Conservation (phyloP, 2,113 vertebrate species). For the Ageneiosus marmoratus region DNA sequence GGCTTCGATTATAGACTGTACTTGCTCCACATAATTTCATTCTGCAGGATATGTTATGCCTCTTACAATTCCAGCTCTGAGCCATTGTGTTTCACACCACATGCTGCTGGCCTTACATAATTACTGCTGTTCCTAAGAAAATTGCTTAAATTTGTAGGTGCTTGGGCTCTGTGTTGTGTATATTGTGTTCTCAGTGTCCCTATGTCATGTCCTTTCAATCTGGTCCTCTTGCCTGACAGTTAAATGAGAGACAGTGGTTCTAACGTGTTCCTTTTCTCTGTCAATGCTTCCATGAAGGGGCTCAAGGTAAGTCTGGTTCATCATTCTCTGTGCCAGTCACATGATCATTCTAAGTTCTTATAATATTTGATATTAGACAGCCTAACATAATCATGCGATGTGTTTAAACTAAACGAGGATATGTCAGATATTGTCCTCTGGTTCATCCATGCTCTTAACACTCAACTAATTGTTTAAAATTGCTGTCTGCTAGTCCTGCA, state of each 20-base stretch:
- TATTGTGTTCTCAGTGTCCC: conserved; percentile 64
- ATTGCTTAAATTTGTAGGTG: conserved; percentile 10
- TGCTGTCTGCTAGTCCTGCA: conserved; percentile 17
- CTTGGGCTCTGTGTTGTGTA: conserved; percentile 45
- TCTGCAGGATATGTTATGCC: not conserved
- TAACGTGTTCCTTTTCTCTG: conserved; percentile 67
- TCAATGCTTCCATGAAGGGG: conserved; percentile 88
- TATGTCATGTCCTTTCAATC: conserved; percentile 53
- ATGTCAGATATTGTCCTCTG: not conserved
- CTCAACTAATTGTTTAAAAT: not conserved
- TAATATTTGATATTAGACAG: not conserved
- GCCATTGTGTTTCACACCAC: conserved; percentile 5
- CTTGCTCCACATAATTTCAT: conserved; percentile 8
- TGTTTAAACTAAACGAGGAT: not conserved
- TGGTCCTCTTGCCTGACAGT: conserved; percentile 51
- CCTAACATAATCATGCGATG: not conserved
- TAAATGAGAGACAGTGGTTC: conserved; percentile 43
- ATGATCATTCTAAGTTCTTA: not conserved
- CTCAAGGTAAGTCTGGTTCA: conserved; percentile 85
- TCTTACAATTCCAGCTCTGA: conserved; percentile 9
- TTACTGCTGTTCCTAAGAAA: conserved; percentile 11
- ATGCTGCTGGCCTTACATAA: conserved; percentile 26
- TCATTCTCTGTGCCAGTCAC: not conserved
- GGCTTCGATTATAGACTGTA: conserved; percentile 17
- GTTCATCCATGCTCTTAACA: not conserved